Evolutionary conservation across 2,888 invertebrate genomes (phyloP).

Genomic region (Dastarcus helophoroides): DNA sequence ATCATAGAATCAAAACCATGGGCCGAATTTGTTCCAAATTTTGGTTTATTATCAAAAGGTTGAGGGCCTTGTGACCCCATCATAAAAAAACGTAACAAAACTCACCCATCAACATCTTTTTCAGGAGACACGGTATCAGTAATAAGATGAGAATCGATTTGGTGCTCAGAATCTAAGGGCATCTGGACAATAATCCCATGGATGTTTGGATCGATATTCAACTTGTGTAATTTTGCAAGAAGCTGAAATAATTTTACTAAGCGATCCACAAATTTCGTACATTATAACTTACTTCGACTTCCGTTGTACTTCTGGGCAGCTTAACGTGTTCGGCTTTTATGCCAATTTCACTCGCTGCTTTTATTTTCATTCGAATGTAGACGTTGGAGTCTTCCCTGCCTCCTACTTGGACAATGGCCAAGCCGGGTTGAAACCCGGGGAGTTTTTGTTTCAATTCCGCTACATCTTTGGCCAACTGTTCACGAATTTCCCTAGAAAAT

Average conservation of each 20-base stretch:
- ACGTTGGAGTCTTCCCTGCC: conserved; percentile 95
- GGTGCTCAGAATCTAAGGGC: conserved; percentile 75
- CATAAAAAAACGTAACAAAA: conserved; percentile 9
- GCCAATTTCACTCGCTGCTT: conserved; percentile 84
- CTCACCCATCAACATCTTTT: conserved; percentile 94
- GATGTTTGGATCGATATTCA: conserved; percentile 74
- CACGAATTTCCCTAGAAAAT: conserved; percentile 55
- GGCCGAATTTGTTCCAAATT: no score
- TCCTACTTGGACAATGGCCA: conserved; percentile 95
- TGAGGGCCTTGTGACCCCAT: no score
- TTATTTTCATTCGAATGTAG: conserved; percentile 93
- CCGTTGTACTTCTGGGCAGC: conserved; percentile 68
- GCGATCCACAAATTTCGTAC: neutral
- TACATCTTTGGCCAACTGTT: conserved; percentile 57
- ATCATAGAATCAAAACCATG: no score
- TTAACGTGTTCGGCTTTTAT: conserved; percentile 70
- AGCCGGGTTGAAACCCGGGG: conserved; percentile 56
- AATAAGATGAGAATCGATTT: conserved; percentile 76
- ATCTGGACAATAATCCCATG: conserved; percentile 96
- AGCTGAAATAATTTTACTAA: conserved; percentile 41
- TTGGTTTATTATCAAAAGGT: no score
- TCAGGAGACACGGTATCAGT: conserved; percentile 78
- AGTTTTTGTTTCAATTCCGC: conserved; percentile 42
- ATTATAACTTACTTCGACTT: conserved; percentile 50
- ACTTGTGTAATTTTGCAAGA: conserved; percentile 51